Conservation (phyloP, 2,797 vertebrate species). For the Emydoidea blandingii region DNA sequence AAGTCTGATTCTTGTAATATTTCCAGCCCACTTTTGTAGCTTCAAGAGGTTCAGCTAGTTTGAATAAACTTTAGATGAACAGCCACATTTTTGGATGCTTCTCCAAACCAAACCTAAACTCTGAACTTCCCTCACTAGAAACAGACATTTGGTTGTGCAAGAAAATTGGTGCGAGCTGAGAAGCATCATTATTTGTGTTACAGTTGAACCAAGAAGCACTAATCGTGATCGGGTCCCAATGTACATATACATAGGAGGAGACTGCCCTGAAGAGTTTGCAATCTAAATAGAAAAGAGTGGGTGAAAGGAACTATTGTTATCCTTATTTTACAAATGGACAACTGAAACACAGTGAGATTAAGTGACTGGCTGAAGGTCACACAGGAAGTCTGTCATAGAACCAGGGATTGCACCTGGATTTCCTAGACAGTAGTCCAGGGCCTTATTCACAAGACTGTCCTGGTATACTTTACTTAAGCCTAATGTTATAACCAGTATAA, state of each 20-base stretch:
- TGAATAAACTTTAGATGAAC: background rate
- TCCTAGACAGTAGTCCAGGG: background rate
- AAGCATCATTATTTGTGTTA: conserved; percentile 12
- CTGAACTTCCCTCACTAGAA: background rate
- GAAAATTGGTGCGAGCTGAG: background rate
- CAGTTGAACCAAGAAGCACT: background rate
- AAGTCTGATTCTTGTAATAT: background rate
- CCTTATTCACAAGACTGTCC: background rate
- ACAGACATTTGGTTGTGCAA: background rate
- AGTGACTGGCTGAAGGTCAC: background rate
- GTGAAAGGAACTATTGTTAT: background rate
- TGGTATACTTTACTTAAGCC: background rate
- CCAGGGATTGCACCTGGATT: background rate
- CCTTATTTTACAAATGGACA: background rate
- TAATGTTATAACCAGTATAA: background rate
- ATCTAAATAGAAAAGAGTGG: background rate
- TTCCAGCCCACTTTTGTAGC: background rate
- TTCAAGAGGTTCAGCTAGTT: background rate
- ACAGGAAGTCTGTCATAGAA: background rate
- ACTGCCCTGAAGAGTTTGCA: background rate
- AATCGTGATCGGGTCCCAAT: background rate
- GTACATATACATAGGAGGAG: background rate
- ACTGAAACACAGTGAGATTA: background rate
- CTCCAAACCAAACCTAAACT: conserved; percentile 35
- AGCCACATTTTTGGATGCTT: background rate